Evolutionary conservation across 2,888 invertebrate genomes (phyloP).

Genomic region (Leucophenga maculata): DNA sequence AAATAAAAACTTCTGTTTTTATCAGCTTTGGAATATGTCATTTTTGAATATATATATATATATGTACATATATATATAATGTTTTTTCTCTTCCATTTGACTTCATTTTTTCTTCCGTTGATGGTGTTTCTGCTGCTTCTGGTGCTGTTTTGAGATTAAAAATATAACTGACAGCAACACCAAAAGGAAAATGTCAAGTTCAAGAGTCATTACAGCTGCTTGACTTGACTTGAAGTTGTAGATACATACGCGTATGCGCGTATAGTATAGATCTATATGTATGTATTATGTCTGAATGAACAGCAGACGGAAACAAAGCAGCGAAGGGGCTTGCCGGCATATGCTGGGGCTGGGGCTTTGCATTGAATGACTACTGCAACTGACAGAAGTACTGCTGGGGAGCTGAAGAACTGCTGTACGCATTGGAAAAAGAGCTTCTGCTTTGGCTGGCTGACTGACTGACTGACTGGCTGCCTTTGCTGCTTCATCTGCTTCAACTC

Average conservation of each 20-base stretch:
- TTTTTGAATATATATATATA: slow-evolving; percentile 38
- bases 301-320: neutral
- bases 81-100: slow-evolving; percentile 34
- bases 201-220: slow-evolving; percentile 63
- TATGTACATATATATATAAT: slow-evolving; percentile 44
- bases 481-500: slow-evolving; percentile 38
- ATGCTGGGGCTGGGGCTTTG: neutral
- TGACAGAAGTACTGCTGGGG: neutral
- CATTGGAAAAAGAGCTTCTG: neutral
- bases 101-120: slow-evolving; percentile 44
- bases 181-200: slow-evolving; percentile 61
- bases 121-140: slow-evolving; percentile 33
- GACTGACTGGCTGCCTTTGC: no score
- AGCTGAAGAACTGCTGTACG: neutral
- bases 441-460: no score
- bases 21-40: slow-evolving; percentile 4
- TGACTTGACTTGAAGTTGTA: slow-evolving; percentile 30
- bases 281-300: slow-evolving; percentile 22
- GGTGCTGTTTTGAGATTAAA: slow-evolving; percentile 49
- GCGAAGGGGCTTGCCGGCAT: neutral
- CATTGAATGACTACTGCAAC: neutral
- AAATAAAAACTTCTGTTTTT: no score
- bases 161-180: slow-evolving; percentile 55
- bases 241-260: slow-evolving; percentile 28
- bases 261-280: slow-evolving; percentile 21